Base-by-base conservation (phyloP, 1,140 invertebrate species). In the Pseudomyrmex concolor region DNA sequence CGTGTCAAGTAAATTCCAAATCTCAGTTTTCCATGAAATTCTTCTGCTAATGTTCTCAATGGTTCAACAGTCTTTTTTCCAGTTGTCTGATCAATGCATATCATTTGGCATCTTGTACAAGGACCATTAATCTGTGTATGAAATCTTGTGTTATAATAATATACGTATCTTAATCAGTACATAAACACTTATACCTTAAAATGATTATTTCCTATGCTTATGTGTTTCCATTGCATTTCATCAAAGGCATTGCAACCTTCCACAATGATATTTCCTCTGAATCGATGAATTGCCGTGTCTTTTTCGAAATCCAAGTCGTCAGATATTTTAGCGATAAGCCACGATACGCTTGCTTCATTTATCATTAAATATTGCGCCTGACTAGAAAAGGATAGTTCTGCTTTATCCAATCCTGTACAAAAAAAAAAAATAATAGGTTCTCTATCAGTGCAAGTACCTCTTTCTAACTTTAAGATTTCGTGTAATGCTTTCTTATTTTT, bases 31-130 rank as follows among this genome's bases (percentile, higher is more conserved):
- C 97, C 97, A 82, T 95, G 94, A 89, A 97, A 96, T 84, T 96
- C 94, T 90, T 95, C 95, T 3, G 97, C 96, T 80, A 99, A 95
- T 4, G 98, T 97, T 80, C 96, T 95, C n/a, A 99, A 93, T 2
- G 98, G 97, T 93, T 98, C 98, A 1, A 96, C 95, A 13, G 97
- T 97, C 90, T 97, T 97, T 89, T 96, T 92, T 0, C 97, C 97
- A 13, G 96, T 98, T 13, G 95, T 94, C 94, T 98, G 98, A 94
- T 99, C 96, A 77, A 99, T 97, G 88, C 98, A 99, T 63, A 99
- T 97, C 97, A 99, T 99, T 94, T 98, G 97, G 93, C 98, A 99
- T 74, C 98, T 95, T 10, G 96, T 96, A 90, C 98, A 99, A 50
- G 95, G 95, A 2, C 97, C 97, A 85, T 96, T 95, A 60, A 96